Evolutionary conservation across 2,797 vertebrate species (phyloP).

Genomic region (Pipistrellus kuhlii): DNA sequence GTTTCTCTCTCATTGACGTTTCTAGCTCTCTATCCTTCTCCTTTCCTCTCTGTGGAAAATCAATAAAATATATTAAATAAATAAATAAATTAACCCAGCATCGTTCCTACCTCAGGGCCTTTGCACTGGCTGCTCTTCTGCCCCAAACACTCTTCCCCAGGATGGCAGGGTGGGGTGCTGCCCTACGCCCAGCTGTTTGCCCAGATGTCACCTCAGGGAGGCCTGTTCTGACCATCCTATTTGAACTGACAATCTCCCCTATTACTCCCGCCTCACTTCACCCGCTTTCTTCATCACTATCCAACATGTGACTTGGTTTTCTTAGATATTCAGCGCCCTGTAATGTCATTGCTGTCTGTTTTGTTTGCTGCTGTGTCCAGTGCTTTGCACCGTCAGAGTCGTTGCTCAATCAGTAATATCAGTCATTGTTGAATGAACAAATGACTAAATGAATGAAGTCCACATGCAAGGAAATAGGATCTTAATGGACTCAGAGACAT

Average conservation of each 20-base stretch:
- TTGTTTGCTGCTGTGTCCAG: not conserved
- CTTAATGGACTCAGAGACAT: too few relatives aligned
- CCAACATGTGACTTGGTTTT: fast-evolving
- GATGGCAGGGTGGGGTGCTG: fast-evolving
- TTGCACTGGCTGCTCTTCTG: not conserved
- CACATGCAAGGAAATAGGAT: not conserved
- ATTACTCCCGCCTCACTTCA: not conserved
- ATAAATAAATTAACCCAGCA: too few relatives aligned
- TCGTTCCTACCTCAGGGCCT: not conserved
- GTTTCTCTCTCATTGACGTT: too few relatives aligned
- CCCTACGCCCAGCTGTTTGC: not conserved
- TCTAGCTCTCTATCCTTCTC: too few relatives aligned
- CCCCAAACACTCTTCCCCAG: not conserved
- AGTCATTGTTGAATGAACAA: not conserved
- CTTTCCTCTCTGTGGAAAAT: too few relatives aligned
- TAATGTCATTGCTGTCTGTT: not conserved
- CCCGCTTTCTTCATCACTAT: not conserved
- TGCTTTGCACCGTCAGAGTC: not conserved
- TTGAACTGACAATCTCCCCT: not conserved
- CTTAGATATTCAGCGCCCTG: not conserved
- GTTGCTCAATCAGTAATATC: not conserved
- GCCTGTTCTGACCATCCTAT: not conserved
- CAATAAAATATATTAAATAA: too few relatives aligned
- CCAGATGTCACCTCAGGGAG: not conserved
- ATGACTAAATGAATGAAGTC: not conserved